These are phyloP conservation scores for Peromyscus aztecus DNA, from an alignment of 2,797 vertebrate species.

Conservation along the genomic window DNA sequence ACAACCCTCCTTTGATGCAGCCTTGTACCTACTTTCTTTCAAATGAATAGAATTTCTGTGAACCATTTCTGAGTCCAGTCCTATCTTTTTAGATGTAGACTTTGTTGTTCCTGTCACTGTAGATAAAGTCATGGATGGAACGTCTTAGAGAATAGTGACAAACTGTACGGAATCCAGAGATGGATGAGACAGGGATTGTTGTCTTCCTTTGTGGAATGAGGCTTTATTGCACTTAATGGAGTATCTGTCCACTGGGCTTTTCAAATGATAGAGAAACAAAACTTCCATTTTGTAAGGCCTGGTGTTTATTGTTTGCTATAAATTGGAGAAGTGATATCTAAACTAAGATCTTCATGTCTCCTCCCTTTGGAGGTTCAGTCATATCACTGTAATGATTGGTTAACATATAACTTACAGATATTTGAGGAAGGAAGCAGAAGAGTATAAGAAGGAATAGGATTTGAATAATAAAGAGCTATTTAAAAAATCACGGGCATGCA, in stretches of 20 bases:
- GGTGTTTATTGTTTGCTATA: background rate
- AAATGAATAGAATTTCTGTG: background rate
- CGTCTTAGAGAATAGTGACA: background rate
- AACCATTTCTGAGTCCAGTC: background rate
- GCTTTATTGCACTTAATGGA: background rate
- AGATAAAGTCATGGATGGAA: background rate
- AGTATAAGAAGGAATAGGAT: background rate
- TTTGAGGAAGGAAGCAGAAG: background rate
- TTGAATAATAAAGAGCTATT: background rate
- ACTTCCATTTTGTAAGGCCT: background rate
- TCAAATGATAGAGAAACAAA: conserved; percentile 2
- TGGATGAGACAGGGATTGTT: background rate
- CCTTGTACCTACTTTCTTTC: background rate
- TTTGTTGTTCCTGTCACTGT: background rate
- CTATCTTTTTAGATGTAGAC: background rate
- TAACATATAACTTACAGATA: background rate
- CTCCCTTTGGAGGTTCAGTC: background rate
- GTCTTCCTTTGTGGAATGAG: background rate
- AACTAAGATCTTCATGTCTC: background rate
- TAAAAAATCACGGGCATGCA: background rate
- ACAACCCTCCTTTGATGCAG: background rate
- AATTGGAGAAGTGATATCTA: background rate
- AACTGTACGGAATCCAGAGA: background rate
- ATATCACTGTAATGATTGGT: background rate
- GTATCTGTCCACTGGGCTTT: background rate